These are phyloP conservation scores for Paracentrotus lividus DNA, from an alignment of 53 echinoderm and acorn worm species.

Conservation along the genomic window DNA sequence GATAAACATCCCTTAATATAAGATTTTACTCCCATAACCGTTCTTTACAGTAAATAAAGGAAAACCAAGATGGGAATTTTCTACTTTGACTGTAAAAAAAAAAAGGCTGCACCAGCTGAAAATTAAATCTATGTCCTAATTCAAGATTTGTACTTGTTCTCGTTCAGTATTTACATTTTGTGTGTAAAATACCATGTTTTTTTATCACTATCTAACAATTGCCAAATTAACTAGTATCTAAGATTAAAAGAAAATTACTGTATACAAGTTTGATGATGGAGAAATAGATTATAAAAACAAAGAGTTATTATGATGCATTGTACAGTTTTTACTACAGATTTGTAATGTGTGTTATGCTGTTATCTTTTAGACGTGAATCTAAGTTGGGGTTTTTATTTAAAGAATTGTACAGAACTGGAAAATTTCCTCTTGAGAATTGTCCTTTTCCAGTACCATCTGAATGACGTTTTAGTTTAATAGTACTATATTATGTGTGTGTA, in stretches of 20 bases:
- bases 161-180: slow-evolving; percentile 44
- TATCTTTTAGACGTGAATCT: slow-evolving; percentile 3
- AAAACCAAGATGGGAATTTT: not conserved
- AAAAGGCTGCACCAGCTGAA: not conserved
- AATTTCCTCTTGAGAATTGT: not conserved
- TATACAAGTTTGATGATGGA: not conserved
- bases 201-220: slow-evolving; percentile 24
- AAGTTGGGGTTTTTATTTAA: slow-evolving; percentile 44
- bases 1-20: not conserved
- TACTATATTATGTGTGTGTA: slow-evolving; percentile 50
- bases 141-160: not conserved
- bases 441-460: not conserved
- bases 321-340: slow-evolving; percentile 66
- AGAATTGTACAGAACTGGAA: slow-evolving; percentile 31
- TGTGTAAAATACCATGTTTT: slow-evolving; percentile 8
- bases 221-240: slow-evolving; percentile 44
- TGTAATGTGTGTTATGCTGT: slow-evolving; percentile 54
- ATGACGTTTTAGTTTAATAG: slow-evolving; percentile 10
- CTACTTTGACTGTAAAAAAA: not conserved
- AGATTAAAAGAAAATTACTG: not conserved
- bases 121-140: not conserved
- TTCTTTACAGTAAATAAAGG: not conserved
- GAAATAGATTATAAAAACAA: not conserved
- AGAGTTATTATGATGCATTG: slow-evolving; percentile 5
- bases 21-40: not conserved